These are phyloP conservation scores for Brachyopa scutellaris DNA, from an alignment of 2,888 invertebrate species.

Conservation along the genomic window DNA sequence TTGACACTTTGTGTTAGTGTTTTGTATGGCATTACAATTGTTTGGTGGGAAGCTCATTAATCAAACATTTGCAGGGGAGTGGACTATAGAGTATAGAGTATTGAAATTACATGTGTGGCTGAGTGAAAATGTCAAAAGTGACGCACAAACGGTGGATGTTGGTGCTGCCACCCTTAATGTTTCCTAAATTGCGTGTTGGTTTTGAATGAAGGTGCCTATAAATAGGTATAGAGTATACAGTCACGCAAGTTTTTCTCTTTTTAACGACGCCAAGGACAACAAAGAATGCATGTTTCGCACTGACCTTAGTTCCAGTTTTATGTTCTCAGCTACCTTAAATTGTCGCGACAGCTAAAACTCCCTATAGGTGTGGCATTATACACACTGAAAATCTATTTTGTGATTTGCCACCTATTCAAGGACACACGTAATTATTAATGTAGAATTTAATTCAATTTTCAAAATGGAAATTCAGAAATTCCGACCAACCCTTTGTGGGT, in stretches of 20 bases:
- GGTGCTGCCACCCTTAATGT: conserved; percentile 1
- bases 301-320: conserved; percentile 19
- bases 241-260: conserved; percentile 53
- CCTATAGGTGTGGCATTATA: neutral
- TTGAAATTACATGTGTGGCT: conserved; percentile 11
- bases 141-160: conserved; percentile 11
- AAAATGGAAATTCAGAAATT: conserved; percentile 21
- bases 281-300: conserved; percentile 35
- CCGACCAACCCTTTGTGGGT: conserved; percentile 30
- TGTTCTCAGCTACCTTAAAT: neutral
- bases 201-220: conserved; percentile 1
- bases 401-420: conserved; percentile 41
- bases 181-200: conserved; percentile 40
- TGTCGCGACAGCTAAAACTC: too few relatives aligned
- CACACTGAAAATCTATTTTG: neutral
- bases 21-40: conserved; percentile 3
- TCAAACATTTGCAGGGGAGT: conserved; percentile 41
- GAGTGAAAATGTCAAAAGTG: conserved; percentile 15
- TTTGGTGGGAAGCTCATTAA: conserved; percentile 28
- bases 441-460: conserved; percentile 31
- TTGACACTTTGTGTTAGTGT: conserved; percentile 45
- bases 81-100: conserved; percentile 14
- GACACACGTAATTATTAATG: conserved; percentile 13
- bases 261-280: conserved; percentile 30
- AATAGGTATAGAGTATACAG: conserved; percentile 2